A percentile compares a stretch with the other conserved stretches of the same genome.
These are phyloP conservation scores for Drosophila prosaltans DNA, from an alignment of 1,140 invertebrate genomes.

Conservation along the genomic window DNA sequence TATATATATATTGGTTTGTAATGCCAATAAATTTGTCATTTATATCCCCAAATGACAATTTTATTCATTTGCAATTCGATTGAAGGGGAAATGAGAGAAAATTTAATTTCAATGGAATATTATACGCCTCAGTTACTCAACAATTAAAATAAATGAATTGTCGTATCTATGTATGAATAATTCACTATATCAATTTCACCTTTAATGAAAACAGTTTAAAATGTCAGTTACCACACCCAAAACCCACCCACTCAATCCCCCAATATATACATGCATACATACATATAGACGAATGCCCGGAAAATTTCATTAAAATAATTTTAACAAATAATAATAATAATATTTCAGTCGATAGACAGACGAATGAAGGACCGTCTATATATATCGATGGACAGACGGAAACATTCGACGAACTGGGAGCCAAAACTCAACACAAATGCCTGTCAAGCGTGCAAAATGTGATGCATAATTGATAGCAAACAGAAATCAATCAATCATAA, in stretches of 20 bases:
- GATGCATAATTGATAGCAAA: constrained; percentile 77
- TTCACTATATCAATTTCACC: constrained; percentile 47
- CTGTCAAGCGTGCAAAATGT: constrained; percentile 71
- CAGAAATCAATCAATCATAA: constrained; percentile 79
- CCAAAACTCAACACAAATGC: constrained; percentile 42
- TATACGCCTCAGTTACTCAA: constrained; percentile 34
- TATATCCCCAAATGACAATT: constrained; percentile 30
- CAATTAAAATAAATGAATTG: constrained; percentile 54
- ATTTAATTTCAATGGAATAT: constrained; percentile 7
- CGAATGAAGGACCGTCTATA: constrained; percentile 9
- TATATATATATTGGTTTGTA: not conserved
- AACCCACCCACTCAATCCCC: not conserved
- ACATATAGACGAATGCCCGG: constrained; percentile 34
- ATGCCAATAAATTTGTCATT: constrained; percentile 21
- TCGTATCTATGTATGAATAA: constrained; percentile 47
- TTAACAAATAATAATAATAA: constrained; percentile 63
- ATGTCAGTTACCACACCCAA: constrained; percentile 23
- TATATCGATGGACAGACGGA: constrained; percentile 1
- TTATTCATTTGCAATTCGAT: constrained; percentile 12
- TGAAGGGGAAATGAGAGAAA: not conserved
- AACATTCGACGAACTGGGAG: constrained; percentile 4
- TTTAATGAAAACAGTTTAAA: constrained; percentile 26
- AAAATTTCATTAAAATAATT: constrained; percentile 78
- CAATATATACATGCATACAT: not conserved
- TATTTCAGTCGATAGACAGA: constrained; percentile 17